A percentile compares a stretch with the other conserved stretches of the same genome.
Evolutionary conservation across 2,888 invertebrate genomes (phyloP).

Genomic region (Tubulanus polymorphus): DNA sequence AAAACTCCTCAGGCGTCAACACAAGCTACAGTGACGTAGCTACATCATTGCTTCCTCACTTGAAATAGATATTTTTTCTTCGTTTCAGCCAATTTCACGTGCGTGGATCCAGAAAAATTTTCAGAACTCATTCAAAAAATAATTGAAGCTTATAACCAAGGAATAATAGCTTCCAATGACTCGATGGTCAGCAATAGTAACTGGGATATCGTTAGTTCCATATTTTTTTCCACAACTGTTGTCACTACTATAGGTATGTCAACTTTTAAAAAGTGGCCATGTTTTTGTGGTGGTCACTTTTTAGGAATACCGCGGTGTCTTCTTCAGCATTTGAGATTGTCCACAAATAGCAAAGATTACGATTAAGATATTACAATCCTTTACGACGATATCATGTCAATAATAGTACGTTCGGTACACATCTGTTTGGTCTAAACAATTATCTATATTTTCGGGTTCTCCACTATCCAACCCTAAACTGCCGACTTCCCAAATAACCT

Average conservation of each 20-base stretch:
- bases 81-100: slow-evolving; percentile 12
- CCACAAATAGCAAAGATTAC: background rate
- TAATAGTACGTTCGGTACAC: no score
- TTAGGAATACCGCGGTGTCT: background rate
- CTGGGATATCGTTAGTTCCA: slow-evolving; percentile 27
- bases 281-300: background rate
- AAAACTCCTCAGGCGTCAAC: no score
- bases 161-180: slow-evolving; percentile 18
- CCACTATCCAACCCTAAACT: no score
- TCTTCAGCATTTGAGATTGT: background rate
- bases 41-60: no score
- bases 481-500: background rate
- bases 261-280: no score
- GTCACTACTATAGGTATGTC: slow-evolving; percentile 30
- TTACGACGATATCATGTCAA: no score
- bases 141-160: slow-evolving; percentile 23
- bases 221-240: slow-evolving; percentile 30
- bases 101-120: slow-evolving; percentile 20
- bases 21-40: no score
- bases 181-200: slow-evolving; percentile 16
- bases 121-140: slow-evolving; percentile 18
- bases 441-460: no score
- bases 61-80: no score
- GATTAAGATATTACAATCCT: no score
- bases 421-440: no score